These are phyloP conservation scores for Phocoena sinus DNA, from an alignment of 2,113 vertebrate genomes.

Conservation along the genomic window DNA sequence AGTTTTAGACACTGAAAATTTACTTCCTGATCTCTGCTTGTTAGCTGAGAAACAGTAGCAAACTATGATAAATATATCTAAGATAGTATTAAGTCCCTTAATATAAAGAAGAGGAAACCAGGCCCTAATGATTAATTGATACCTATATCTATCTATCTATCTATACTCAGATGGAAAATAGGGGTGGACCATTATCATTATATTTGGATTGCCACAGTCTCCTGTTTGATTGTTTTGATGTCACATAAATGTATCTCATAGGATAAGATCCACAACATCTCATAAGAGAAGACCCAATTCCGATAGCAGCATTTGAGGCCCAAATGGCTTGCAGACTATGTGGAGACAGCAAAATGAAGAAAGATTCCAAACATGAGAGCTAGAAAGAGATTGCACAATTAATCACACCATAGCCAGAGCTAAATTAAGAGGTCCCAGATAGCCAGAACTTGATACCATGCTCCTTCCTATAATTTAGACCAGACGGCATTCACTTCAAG, in stretches of 20 bases:
- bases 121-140: neutral
- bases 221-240: neutral
- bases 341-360: neutral
- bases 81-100: neutral
- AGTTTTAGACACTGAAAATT: neutral
- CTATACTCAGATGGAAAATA: neutral
- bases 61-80: neutral
- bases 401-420: neutral
- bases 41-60: neutral
- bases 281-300: neutral
- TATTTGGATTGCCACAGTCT: neutral
- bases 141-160: too few relatives aligned
- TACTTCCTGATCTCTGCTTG: neutral
- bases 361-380: neutral
- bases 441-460: neutral
- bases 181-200: neutral
- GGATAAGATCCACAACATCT: neutral
- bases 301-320: neutral
- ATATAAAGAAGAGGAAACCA: neutral
- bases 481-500: neutral
- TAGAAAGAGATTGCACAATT: neutral
- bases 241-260: neutral
- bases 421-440: neutral
- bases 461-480: neutral
- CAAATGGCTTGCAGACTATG: neutral